A percentile compares a stretch with the other conserved stretches of the same genome.
These are phyloP conservation scores for Schrankia costaestrigalis DNA, from an alignment of 2,888 invertebrate genomes.

Conservation along the genomic window DNA sequence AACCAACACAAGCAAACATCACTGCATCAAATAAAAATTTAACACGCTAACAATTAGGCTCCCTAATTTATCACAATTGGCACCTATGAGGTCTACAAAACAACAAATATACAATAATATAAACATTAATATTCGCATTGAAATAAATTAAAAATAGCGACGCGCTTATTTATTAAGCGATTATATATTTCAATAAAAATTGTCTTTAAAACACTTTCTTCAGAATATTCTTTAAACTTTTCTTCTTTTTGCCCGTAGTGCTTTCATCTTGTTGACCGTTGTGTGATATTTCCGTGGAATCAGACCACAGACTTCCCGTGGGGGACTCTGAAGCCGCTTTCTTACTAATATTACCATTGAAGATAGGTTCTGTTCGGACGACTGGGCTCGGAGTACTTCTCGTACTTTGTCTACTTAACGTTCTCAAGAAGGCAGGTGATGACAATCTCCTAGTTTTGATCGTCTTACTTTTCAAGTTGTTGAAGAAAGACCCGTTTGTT, in stretches of 20 bases:
- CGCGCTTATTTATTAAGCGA: too few species aligned
- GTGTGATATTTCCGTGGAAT: slow-evolving; percentile 70
- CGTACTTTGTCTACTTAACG: slow-evolving; percentile 75
- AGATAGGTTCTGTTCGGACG: slow-evolving; percentile 57
- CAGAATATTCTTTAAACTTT: slow-evolving; percentile 87
- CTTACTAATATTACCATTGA: slow-evolving; percentile 58
- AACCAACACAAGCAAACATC: slow-evolving; percentile 43
- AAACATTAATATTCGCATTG: slow-evolving; percentile 58
- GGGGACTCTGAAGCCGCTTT: slow-evolving; percentile 70
- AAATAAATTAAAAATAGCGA: slow-evolving; percentile 68
- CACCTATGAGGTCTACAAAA: slow-evolving; percentile 72
- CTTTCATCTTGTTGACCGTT: slow-evolving; percentile 58
- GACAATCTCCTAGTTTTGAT: slow-evolving; percentile 78
- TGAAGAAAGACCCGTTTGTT: slow-evolving; percentile 73
- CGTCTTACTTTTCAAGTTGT: slow-evolving; percentile 69
- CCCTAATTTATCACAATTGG: slow-evolving; percentile 78
- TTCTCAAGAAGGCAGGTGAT: slow-evolving; percentile 81
- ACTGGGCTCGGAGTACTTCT: slow-evolving; percentile 68
- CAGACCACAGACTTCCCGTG: slow-evolving; percentile 72
- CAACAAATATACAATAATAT: slow-evolving; percentile 59
- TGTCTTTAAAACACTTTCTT: slow-evolving; percentile 87
- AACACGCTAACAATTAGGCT: slow-evolving; percentile 64
- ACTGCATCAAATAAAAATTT: slow-evolving; percentile 49
- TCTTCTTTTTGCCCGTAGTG: slow-evolving; percentile 78
- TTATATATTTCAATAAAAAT: slow-evolving; percentile 35